Evolutionary conservation across 2,797 vertebrate genomes (phyloP), one percentile per base, ranked within the genome.

Genomic region (Denticeps clupeoides): DNA sequence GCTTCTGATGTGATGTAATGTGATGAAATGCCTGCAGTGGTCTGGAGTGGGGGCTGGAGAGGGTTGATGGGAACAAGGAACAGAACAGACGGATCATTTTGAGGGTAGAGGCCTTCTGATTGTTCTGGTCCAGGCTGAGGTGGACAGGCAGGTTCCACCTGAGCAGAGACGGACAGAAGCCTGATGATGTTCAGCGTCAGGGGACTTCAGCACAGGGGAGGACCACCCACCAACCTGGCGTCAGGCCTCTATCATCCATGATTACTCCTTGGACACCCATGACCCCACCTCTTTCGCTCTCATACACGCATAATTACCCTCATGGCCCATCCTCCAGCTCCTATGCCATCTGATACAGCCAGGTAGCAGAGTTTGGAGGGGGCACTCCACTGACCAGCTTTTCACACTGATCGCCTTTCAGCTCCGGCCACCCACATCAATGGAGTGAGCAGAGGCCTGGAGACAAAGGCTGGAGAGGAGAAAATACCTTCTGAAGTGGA

Each of bases 1-100:
- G 80, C 77, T 82, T 82, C 82, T 82, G 79, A 83, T 84, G 76
- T 76, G 73, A 73, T 79, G 80, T 83, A 81, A 83, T 82, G 73
- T 69, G 75, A 83, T 80, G 77, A 83, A 79, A 78, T 74, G 70
- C 60, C 68, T 66, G 55, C 54, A 19, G 51, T 58, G 54, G 41
- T 26, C 49, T 53, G 45, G 47, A 11, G 31, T 44, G 44, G 28
- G 16, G 33, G 45, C 41, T 26, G 15, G 19, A 28, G 35, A 49
- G 16, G n/a, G n/a, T n/a, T n/a, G n/a, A n/a, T 33, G 43, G 45
- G 15, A 27, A 38, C 7, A 12, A 41, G 18, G 35, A 26, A 5
- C 28, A 2, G 1, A 10, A 9, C 19, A 12, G 61, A 74, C 69
- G 74, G 72, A 71, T 64, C 67, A 63, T 62, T 64, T 15, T 7